phyloP scores from a whole-genome alignment of 2,888 invertebrate genomes.

The Piscicola geometra region DNA sequence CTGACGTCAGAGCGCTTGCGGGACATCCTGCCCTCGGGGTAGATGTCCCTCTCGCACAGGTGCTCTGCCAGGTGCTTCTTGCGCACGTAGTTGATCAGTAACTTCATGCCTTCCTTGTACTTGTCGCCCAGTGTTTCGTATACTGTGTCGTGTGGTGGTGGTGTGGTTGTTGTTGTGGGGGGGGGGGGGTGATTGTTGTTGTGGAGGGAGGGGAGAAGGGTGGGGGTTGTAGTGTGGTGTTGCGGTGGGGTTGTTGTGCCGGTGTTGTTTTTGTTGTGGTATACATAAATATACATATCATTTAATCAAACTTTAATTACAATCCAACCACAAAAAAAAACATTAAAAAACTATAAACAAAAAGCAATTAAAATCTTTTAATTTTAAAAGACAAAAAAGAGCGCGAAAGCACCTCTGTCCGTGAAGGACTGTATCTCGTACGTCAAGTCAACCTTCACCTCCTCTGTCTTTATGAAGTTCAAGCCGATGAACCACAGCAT shows the following conservation, averaged over 20 bases:
- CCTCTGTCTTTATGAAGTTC: slow-evolving; percentile 75
- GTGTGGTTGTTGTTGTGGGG: not conserved
- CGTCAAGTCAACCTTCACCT: slow-evolving; percentile 83
- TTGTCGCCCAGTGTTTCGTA: not conserved
- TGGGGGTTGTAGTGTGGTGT: no score
- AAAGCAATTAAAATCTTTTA: not conserved
- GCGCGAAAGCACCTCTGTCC: slow-evolving; percentile 66
- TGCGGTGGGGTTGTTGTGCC: no score
- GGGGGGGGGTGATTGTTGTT: no score
- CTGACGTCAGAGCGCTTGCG: not conserved
- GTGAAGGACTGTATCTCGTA: slow-evolving; percentile 86
- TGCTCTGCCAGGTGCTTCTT: slow-evolving; percentile 7
- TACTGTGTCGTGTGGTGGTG: not conserved
- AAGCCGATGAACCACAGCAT: slow-evolving; percentile 98
- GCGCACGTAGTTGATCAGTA: not conserved
- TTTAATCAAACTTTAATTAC: no score
- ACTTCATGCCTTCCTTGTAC: not conserved
- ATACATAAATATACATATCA: no score
- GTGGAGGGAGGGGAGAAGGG: no score
- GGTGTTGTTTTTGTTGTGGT: no score
- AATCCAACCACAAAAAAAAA: no score
- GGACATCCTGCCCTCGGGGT: not conserved
- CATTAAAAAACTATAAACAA: no score
- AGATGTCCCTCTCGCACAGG: slow-evolving; percentile 4
- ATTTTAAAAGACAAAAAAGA: not conserved